Conservation (phyloP, 2,797 vertebrate genomes). For the Eulemur albifrons region DNA sequence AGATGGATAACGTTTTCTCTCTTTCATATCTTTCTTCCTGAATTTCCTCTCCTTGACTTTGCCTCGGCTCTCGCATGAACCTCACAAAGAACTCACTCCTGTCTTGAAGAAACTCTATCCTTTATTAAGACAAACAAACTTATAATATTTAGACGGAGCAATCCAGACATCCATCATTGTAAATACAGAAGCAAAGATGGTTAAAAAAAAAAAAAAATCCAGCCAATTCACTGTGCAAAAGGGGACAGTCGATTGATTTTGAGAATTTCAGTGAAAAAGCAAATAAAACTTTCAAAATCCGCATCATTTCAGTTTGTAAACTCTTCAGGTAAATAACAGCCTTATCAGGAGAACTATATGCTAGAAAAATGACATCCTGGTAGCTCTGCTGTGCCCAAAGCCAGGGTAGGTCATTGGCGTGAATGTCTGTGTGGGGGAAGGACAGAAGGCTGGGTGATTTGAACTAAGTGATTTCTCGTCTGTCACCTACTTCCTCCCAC, state of each 20-base stretch:
- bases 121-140: background rate
- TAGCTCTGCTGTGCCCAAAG: background rate
- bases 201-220: background rate
- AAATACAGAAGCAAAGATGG: background rate
- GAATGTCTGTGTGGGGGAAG: background rate
- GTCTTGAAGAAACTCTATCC: background rate
- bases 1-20: background rate
- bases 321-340: background rate
- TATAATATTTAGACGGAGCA: background rate
- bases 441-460: background rate
- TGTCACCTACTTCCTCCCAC: background rate
- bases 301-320: conserved; percentile 25
- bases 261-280: background rate
- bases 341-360: background rate
- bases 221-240: background rate
- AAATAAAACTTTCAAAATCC: background rate
- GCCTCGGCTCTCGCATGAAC: background rate
- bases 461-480: background rate
- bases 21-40: background rate
- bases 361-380: background rate
- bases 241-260: background rate
- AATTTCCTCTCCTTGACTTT: background rate
- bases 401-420: background rate
- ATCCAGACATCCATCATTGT: background rate
- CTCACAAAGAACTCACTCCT: background rate